Evolutionary conservation across 1,140 invertebrate species (phyloP).

Genomic region (Thaumetopoea pityocampa): DNA sequence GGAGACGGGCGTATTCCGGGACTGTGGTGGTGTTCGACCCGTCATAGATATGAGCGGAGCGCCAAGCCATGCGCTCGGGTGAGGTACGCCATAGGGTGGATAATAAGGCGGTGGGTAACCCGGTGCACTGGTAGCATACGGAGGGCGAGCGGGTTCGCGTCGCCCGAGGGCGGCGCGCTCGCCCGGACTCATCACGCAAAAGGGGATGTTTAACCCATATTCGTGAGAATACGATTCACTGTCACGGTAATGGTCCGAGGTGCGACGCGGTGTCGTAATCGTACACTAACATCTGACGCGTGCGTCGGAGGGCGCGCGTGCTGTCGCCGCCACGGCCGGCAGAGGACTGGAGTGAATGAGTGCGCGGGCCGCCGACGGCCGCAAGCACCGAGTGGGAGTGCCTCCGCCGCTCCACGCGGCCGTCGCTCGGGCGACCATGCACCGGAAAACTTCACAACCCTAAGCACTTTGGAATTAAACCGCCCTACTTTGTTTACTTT

Average conservation of each 20-base stretch:
- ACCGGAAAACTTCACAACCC: conserved; percentile 66
- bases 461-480: conserved; percentile 66
- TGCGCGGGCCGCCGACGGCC: conserved; percentile 55
- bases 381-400: conserved; percentile 60
- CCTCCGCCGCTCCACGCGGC: conserved; percentile 55
- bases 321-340: conserved; percentile 58
- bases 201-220: conserved; percentile 71
- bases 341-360: conserved; percentile 68
- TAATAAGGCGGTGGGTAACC: conserved; percentile 68
- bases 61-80: conserved; percentile 79
- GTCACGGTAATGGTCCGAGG: conserved; percentile 63
- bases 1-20: conserved; percentile 73
- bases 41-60: conserved; percentile 83
- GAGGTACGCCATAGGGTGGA: conserved; percentile 62
- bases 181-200: conserved; percentile 66
- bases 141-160: conserved; percentile 68
- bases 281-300: conserved; percentile 67
- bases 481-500: conserved; percentile 56
- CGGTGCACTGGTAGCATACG: conserved; percentile 63
- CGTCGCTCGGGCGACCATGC: conserved; percentile 56
- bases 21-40: conserved; percentile 57
- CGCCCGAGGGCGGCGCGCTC: conserved; percentile 69
- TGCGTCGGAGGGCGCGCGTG: conserved; percentile 40
- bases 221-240: conserved; percentile 54
- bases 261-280: conserved; percentile 69